Conservation (phyloP, 1,140 invertebrate species). For the Diachasma alloeum region DNA sequence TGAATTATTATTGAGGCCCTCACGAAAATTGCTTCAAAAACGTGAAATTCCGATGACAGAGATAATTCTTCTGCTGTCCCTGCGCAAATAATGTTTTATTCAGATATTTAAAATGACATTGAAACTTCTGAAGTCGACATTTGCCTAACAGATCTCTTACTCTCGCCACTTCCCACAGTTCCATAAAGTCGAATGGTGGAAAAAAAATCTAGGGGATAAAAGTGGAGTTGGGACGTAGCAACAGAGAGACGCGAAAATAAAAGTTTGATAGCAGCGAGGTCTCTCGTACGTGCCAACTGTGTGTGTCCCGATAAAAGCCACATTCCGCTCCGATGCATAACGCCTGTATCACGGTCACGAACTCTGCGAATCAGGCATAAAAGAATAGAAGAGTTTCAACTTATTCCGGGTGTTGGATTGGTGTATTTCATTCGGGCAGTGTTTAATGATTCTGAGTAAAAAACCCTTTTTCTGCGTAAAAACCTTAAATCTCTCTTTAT, state of each 20-base stretch:
- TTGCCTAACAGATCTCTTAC: too few species aligned
- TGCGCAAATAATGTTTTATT: too few species aligned
- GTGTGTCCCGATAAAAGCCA: conserved; percentile 6
- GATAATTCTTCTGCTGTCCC: too few species aligned
- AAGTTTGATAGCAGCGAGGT: conserved; percentile 4
- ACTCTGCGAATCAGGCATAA: background rate
- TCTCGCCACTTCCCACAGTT: too few species aligned
- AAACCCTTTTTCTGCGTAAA: too few species aligned
- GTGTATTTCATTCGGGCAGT: background rate
- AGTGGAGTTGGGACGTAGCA: background rate
- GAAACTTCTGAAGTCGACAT: too few species aligned
- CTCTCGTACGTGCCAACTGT: background rate
- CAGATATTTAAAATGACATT: too few species aligned
- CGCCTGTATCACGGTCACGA: background rate
- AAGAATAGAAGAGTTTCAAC: background rate
- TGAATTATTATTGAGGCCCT: too few species aligned
- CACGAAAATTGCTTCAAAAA: too few species aligned
- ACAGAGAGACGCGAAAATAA: background rate
- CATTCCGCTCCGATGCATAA: background rate
- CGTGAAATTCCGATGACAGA: too few species aligned
- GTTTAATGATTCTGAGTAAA: background rate
- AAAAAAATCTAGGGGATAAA: background rate
- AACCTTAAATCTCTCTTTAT: too few species aligned
- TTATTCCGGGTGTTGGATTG: background rate
- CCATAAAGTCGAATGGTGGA: background rate